phyloP scores from a whole-genome alignment of 2,797 vertebrate species.

The Mastacembelus armatus region DNA sequence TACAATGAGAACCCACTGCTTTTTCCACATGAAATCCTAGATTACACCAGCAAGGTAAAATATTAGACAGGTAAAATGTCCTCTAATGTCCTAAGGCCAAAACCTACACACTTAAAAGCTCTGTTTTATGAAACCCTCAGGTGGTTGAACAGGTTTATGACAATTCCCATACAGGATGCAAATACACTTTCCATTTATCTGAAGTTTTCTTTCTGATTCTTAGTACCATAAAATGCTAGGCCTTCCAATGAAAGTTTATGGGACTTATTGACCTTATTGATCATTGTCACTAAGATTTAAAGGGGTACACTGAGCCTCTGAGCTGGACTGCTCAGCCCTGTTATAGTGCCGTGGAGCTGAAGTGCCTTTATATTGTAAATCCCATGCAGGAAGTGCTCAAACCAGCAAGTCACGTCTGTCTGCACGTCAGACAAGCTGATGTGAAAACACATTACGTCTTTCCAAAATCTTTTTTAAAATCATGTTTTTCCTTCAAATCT shows the following conservation, averaged over 20 bases:
- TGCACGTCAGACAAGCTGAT: no score
- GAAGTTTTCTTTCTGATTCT: background rate
- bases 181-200: background rate
- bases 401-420: no score
- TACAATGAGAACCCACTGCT: background rate
- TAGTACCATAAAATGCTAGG: no score
- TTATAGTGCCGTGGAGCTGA: no score
- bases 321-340: background rate
- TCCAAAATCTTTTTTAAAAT: no score
- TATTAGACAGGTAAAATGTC: background rate
- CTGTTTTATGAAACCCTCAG: background rate
- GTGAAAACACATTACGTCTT: no score
- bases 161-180: no score
- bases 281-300: background rate
- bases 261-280: background rate
- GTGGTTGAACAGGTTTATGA: background rate
- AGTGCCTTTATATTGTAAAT: no score
- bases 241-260: no score
- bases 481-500: no score
- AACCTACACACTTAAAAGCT: no score
- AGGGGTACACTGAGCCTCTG: background rate
- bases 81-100: slow-evolving; percentile 2
- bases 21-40: slow-evolving; percentile 19
- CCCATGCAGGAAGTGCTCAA: no score
- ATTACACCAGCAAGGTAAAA: slow-evolving; percentile 27